These are phyloP conservation scores for Lycopodina hypogea DNA, from an alignment of 37 sponge, comb jelly and placozoan genomes.

Conservation along the genomic window DNA sequence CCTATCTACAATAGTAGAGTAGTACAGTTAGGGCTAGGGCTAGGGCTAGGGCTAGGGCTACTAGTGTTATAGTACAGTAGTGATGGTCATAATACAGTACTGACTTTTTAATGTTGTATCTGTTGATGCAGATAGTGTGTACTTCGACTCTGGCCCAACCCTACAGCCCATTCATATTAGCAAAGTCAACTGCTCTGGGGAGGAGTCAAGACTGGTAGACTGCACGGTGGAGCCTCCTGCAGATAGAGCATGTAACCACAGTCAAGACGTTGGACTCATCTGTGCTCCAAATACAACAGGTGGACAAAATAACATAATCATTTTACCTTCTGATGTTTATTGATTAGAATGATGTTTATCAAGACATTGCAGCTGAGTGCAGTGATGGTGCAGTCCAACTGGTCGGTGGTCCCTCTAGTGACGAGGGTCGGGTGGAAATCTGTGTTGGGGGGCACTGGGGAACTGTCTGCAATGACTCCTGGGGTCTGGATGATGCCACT, in stretches of 20 bases:
- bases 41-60: no score
- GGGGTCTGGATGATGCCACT: neutral
- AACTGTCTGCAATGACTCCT: neutral
- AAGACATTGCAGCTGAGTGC: neutral
- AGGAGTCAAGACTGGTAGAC: neutral
- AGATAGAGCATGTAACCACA: neutral
- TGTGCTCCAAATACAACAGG: neutral
- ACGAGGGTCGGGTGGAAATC: constrained; percentile 5
- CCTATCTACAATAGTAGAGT: no score
- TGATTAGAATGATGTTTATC: neutral
- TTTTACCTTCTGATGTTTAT: neutral
- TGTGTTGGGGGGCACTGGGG: constrained; percentile 5
- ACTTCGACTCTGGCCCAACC: neutral
- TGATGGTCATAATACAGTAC: no score
- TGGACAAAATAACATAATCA: neutral
- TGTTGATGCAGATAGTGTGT: neutral
- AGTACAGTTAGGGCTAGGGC: no score
- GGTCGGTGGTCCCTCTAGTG: neutral
- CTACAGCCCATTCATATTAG: neutral
- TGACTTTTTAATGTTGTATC: neutral
- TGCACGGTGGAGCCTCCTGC: neutral
- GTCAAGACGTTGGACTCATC: constrained; percentile 14
- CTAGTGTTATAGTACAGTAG: no score
- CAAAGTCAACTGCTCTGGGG: neutral
- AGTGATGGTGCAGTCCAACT: neutral